Evolutionary conservation across 2,113 vertebrate species (phyloP).

Genomic region (Chiloscyllium plagiosum): DNA sequence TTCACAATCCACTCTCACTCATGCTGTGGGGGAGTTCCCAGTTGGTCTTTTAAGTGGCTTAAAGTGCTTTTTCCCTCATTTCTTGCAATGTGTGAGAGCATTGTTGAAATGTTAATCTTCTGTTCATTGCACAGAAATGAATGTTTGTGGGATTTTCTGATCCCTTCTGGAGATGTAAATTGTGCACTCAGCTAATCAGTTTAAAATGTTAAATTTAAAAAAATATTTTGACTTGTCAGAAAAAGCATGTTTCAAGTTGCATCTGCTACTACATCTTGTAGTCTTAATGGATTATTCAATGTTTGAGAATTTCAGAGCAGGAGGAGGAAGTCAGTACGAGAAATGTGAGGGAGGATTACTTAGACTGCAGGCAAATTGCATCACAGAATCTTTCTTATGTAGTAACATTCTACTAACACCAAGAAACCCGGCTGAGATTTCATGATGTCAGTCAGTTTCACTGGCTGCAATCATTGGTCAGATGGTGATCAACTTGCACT

Average conservation of each 20-base stretch:
- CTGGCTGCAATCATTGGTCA: neutral
- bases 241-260: neutral
- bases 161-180: neutral
- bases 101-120: neutral
- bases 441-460: neutral
- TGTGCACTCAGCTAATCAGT: neutral
- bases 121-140: neutral
- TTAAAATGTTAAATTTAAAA: neutral
- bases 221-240: neutral
- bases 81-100: neutral
- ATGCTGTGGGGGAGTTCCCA: neutral
- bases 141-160: neutral
- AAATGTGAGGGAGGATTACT: neutral
- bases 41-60: neutral
- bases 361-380: neutral
- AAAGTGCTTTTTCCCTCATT: neutral
- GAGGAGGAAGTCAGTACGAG: neutral
- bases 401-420: neutral
- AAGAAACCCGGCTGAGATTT: neutral
- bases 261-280: neutral
- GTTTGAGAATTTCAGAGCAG: neutral
- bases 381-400: neutral
- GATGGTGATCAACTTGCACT: neutral
- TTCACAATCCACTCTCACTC: neutral
- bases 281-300: neutral